A percentile compares a stretch with the other conserved stretches of the same genome.
These are phyloP conservation scores for Porphyrio hochstetteri DNA, from an alignment of 2,113 vertebrate species.

Conservation along the genomic window DNA sequence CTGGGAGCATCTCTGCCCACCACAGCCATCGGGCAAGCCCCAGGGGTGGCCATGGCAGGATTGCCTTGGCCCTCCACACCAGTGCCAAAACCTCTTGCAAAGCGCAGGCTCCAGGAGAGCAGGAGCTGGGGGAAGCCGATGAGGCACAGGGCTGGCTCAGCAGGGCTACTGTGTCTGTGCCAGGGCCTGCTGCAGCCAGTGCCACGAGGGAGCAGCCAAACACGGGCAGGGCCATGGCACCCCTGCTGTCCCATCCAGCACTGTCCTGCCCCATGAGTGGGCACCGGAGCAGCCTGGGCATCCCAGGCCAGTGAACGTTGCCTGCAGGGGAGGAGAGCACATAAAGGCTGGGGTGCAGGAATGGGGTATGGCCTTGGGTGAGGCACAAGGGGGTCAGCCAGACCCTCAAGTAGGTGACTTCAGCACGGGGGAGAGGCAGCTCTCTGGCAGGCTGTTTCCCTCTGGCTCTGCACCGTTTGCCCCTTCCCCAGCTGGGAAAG, in stretches of 20 bases:
- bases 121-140: accelerated
- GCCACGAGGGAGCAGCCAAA: neutral
- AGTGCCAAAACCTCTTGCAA: neutral
- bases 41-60: neutral
- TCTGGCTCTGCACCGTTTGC: neutral
- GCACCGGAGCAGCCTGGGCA: neutral
- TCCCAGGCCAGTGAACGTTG: neutral
- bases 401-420: neutral
- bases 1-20: neutral
- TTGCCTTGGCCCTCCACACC: neutral
- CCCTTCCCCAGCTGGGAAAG: neutral
- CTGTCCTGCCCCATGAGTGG: neutral
- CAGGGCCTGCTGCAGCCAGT: neutral
- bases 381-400: accelerated
- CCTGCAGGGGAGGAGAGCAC: neutral
- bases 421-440: neutral
- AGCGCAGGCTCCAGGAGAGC: neutral
- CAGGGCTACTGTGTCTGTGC: no score
- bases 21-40: neutral
- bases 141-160: neutral
- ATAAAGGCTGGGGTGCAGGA: neutral
- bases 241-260: no score
- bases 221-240: neutral
- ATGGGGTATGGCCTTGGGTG: neutral
- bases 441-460: neutral